Conservation (phyloP, 2,888 invertebrate species). For the Danaus chrysippus region DNA sequence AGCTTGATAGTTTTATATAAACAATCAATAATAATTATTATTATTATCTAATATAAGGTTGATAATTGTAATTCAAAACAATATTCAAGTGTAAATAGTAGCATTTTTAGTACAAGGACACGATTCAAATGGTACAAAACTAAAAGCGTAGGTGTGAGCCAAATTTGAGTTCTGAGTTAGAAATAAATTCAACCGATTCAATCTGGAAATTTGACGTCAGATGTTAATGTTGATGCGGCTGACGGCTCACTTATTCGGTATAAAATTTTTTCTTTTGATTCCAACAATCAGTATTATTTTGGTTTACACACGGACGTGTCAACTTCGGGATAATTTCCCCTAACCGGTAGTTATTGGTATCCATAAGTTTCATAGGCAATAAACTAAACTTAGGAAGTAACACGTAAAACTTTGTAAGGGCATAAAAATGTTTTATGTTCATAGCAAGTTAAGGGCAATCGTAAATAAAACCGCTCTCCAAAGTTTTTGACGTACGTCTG, state of each 20-base stretch:
- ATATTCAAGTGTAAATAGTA: too few species aligned
- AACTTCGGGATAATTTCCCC: conserved; percentile 15
- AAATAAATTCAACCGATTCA: conserved; percentile 3
- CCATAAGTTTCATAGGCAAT: conserved; percentile 21
- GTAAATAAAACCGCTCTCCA: conserved; percentile 12
- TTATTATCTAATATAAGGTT: too few species aligned
- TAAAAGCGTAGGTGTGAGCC: not conserved
- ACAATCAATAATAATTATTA: too few species aligned
- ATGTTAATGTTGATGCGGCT: not conserved
- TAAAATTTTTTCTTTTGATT: not conserved
- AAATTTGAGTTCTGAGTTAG: not conserved
- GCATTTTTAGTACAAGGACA: not conserved
- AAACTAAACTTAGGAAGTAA: conserved; percentile 19
- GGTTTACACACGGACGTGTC: conserved; percentile 20
- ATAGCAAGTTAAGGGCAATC: conserved; percentile 8
- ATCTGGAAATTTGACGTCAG: not conserved
- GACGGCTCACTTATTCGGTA: not conserved
- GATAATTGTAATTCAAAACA: too few species aligned
- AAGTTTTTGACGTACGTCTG: conserved; percentile 3
- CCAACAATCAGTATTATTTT: not conserved
- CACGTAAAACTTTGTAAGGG: conserved; percentile 19
- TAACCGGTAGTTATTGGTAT: conserved; percentile 15
- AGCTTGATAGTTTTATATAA: too few species aligned
- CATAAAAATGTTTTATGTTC: conserved; percentile 24
- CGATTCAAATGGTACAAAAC: not conserved